phyloP scores from a whole-genome alignment of 2,113 vertebrate species.

The Leptodactylus fuscus region DNA sequence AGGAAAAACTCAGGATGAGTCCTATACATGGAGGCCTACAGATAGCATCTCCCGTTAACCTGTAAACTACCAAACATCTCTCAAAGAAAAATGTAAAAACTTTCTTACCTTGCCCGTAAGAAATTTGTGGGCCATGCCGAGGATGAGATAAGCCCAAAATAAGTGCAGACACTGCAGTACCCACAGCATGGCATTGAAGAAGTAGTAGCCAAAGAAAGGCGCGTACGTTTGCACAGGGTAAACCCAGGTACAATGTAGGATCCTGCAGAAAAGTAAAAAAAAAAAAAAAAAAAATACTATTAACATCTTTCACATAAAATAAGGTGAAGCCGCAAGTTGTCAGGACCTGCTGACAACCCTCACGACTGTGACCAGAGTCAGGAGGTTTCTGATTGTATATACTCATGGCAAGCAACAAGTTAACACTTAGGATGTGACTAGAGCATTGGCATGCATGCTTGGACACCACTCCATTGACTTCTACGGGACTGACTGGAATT shows the following conservation, averaged over 20 bases:
- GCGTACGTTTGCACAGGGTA: constrained; percentile 87
- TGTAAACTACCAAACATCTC: no score
- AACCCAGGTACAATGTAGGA: constrained; percentile 89
- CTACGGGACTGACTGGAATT: no score
- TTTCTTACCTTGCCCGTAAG: constrained; percentile 84
- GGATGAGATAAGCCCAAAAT: constrained; percentile 94
- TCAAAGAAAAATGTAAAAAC: no score
- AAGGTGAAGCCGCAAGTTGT: background rate
- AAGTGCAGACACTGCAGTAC: constrained; percentile 88
- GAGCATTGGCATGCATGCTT: no score
- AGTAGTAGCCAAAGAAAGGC: constrained; percentile 94
- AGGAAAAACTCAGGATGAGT: no score
- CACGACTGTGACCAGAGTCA: background rate
- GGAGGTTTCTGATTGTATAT: no score
- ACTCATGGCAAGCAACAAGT: no score
- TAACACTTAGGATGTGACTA: background rate
- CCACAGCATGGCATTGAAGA: constrained; percentile 90
- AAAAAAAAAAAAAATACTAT: background rate
- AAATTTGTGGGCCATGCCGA: constrained; percentile 92
- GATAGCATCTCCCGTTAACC: no score
- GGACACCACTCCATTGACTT: no score
- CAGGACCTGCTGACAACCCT: background rate
- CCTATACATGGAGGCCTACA: no score
- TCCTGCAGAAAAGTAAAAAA: constrained; percentile 72
- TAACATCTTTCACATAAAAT: background rate